phyloP scores from a whole-genome alignment of 2,797 vertebrate genomes.

The Ispidina lecontei region DNA sequence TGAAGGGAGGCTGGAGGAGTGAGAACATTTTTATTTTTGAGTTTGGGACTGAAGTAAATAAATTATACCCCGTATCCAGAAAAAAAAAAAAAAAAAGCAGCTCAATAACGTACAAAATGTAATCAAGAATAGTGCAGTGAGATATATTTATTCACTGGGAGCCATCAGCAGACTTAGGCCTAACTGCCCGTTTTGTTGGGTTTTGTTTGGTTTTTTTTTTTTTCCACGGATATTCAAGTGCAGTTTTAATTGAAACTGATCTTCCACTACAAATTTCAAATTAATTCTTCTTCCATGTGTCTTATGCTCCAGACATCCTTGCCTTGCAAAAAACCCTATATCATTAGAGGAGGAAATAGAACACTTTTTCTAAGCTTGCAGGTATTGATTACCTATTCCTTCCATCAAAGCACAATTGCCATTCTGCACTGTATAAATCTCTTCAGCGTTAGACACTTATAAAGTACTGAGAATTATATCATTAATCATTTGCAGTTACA shows the following conservation, averaged over 20 bases:
- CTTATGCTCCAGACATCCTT: slow-evolving; percentile 82
- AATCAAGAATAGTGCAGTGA: slow-evolving; percentile 10
- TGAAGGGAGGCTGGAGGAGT: rapidly evolving
- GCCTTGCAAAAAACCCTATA: slow-evolving; percentile 80
- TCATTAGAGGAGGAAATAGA: slow-evolving; percentile 87
- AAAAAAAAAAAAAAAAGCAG: background rate
- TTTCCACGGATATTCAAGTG: slow-evolving; percentile 73
- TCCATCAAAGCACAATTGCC: slow-evolving; percentile 67
- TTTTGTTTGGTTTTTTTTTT: background rate
- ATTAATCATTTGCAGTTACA: slow-evolving; percentile 76
- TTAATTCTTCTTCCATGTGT: slow-evolving; percentile 90
- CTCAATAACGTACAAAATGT: slow-evolving; percentile 37
- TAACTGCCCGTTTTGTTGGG: slow-evolving; percentile 55
- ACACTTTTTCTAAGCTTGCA: slow-evolving; percentile 82
- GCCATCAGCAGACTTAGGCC: slow-evolving; percentile 51
- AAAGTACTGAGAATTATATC: slow-evolving; percentile 74
- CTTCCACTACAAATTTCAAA: slow-evolving; percentile 88
- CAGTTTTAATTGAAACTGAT: slow-evolving; percentile 94
- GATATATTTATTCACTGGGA: slow-evolving; percentile 52
- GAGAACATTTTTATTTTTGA: background rate
- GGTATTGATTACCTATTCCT: slow-evolving; percentile 86
- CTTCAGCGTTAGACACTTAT: slow-evolving; percentile 69
- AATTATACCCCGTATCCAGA: background rate
- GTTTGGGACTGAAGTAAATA: background rate
- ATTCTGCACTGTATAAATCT: slow-evolving; percentile 76